Percentiles rank a stretch among this genome's conserved stretches.
Conservation (phyloP, 2,113 vertebrate species). For the Potamarius usumacintae region DNA sequence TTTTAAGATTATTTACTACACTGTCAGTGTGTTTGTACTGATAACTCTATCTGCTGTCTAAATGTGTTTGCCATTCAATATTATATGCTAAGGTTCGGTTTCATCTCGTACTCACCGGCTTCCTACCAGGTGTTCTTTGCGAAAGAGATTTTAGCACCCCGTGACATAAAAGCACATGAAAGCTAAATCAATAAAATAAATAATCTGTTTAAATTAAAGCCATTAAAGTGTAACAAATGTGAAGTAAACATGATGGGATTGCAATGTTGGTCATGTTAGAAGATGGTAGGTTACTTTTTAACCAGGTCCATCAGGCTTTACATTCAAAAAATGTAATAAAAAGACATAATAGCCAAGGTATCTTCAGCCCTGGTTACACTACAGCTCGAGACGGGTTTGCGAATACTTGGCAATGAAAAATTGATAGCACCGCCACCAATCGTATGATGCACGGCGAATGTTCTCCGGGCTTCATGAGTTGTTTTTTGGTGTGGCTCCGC, state of each 20-base stretch:
- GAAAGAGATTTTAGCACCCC: not conserved
- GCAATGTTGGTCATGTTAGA: not conserved
- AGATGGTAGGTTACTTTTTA: not conserved
- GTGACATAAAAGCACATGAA: not conserved
- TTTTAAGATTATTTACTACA: constrained; percentile 24
- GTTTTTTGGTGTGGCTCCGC: too few relatives aligned
- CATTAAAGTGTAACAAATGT: not conserved
- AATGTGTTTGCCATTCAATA: constrained; percentile 3
- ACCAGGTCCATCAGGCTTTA: not conserved
- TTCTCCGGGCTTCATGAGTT: too few relatives aligned
- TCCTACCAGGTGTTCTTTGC: not conserved
- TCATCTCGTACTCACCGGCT: not conserved
- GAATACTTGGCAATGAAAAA: too few relatives aligned
- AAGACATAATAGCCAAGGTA: not conserved
- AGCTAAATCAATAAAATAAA: not conserved
- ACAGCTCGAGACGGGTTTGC: too few relatives aligned
- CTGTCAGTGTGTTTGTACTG: constrained; percentile 23
- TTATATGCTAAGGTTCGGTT: not conserved
- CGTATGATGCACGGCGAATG: too few relatives aligned
- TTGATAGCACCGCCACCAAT: too few relatives aligned
- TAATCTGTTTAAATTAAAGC: not conserved
- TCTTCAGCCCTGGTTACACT: too few relatives aligned
- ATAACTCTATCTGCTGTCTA: constrained; percentile 16
- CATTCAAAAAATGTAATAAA: not conserved
- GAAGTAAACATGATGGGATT: not conserved